Percentiles rank a stretch among this genome's conserved stretches.
phyloP scores from a whole-genome alignment of 2,113 vertebrate genomes.

The Nothoprocta pentlandii region DNA sequence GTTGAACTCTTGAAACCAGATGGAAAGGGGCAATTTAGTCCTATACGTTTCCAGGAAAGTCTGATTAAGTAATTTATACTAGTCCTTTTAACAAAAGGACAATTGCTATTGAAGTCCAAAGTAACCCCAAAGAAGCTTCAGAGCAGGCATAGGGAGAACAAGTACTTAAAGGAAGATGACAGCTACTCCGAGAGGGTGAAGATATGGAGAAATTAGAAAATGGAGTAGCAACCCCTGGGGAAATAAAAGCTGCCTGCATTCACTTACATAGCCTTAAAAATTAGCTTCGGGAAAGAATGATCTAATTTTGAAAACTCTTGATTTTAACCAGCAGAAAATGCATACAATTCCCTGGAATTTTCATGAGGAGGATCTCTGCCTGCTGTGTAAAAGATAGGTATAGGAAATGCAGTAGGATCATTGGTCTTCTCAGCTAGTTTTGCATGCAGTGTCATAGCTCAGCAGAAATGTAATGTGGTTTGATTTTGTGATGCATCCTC shows the following conservation, averaged over 20 bases:
- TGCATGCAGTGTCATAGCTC: fast-evolving
- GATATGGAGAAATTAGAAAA: not conserved
- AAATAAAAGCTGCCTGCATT: not conserved
- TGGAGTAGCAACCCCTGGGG: not conserved
- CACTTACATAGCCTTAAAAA: not conserved
- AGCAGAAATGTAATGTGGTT: not conserved
- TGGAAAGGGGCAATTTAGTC: not conserved
- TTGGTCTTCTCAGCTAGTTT: not conserved
- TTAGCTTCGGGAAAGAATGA: not conserved
- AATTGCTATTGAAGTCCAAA: not conserved
- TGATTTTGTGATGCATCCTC: not conserved
- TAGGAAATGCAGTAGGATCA: not conserved
- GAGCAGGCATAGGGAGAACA: not conserved
- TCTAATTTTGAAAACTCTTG: not conserved
- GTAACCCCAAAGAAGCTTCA: not conserved
- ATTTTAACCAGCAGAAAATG: not conserved
- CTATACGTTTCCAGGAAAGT: not conserved
- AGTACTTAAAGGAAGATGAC: not conserved
- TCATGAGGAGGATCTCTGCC: not conserved
- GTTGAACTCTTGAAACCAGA: slow-evolving; percentile 22
- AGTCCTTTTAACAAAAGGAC: not conserved
- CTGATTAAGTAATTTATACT: not conserved
- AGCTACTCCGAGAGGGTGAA: not conserved
- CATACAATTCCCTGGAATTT: not conserved
- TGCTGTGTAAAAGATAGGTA: not conserved